Evolutionary conservation across 2,113 vertebrate species (phyloP), one percentile per base, ranked within the genome.

Genomic region (Theropithecus gelada): DNA sequence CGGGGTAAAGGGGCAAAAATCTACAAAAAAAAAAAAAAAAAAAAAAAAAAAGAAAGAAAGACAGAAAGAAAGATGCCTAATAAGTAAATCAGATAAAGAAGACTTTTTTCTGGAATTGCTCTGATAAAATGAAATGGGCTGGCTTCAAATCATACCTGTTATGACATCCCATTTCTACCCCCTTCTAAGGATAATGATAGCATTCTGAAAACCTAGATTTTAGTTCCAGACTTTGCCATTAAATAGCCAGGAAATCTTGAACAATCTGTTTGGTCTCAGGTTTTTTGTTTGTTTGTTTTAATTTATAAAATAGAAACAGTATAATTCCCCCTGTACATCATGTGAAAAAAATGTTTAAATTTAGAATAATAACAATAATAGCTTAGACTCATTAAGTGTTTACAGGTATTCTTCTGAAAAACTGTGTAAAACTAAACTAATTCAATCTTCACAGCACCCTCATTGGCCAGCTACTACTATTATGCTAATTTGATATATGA

Each of bases 81-180:
- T 73, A 30, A 48, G 5, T 25, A 64, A 64, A 18, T 23, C 32
- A 96, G 38, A 72, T 50, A 43, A 70, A 76, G 48, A 82, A 40
- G 20, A 43, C 2, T 25, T 78, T 40, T 13, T 38, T 93, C 43
- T 90, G 30, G 20, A 93, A 73, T 64, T 59, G 43, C 11, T 96
- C 17, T 76, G 61, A 13, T 88, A 12, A 78, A 27, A 43, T 11
- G 35, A 27, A 20, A 35, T 22, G 27, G 2, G 2, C 45, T 78
- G 18, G 32, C 48, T 76, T 97, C 11, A 4, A 66, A 35, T 30
- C 1, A 6, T 30, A 30, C 16, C 88, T 83, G 10, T 81, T 16
- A 14, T 4, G 80, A 57, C 8, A 20, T 0, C 1, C 0, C 5
- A 13, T 11, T 1, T 52, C 2, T 0, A 5, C 9, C 1, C 25